Evolutionary conservation across 53 echinoderm and acorn worm species (phyloP), one percentile per base, ranked within the genome.

Genomic region (Echinometra lucunter): DNA sequence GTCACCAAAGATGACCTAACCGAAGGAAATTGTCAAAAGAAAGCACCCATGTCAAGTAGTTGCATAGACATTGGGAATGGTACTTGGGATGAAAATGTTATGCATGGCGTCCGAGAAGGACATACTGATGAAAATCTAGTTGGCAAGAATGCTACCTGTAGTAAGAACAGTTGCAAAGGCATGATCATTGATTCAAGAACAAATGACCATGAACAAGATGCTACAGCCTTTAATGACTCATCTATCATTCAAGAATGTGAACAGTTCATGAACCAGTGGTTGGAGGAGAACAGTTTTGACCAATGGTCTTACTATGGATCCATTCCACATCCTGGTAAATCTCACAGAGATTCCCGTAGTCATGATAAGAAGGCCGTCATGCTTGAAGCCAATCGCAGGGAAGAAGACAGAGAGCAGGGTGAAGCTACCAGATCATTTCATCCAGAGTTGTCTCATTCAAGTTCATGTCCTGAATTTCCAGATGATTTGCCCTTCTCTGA

Each of bases 401-500:
- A n/a, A 83, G 85, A 47, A 37, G 45, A 45, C 45, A 83, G 49
- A 83, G 49, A 49, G n/a, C 11, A 6, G 8, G 85, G 49, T 83
- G 21, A 45, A 49, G 53, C 28, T n/a, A 85, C n/a, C 12, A 49
- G 30, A 45, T 12, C 37, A 21, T 21, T n/a, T 89, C 6, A 58
- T 18, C 35, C 60, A 89, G 90, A 89, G 28, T 11, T 58, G 32
- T 58, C 90, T 47, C 45, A 45, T 28, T 7, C 12, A n/a, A 47
- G 85, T 90, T 35, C 38, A 11, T 60, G 55, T 34, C 47, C 15
- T 56, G 93, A 92, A 19, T 92, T 92, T 78, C 93, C 80, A 55
- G 93, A 92, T 9, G 93, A 92, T 78, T 58, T 92, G 21, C 93
- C 93, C 21, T 92, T 92, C 80, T 75, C 93, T 57, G 93, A 92